Conservation (phyloP, 2,113 vertebrate genomes). For the Riparia riparia region DNA sequence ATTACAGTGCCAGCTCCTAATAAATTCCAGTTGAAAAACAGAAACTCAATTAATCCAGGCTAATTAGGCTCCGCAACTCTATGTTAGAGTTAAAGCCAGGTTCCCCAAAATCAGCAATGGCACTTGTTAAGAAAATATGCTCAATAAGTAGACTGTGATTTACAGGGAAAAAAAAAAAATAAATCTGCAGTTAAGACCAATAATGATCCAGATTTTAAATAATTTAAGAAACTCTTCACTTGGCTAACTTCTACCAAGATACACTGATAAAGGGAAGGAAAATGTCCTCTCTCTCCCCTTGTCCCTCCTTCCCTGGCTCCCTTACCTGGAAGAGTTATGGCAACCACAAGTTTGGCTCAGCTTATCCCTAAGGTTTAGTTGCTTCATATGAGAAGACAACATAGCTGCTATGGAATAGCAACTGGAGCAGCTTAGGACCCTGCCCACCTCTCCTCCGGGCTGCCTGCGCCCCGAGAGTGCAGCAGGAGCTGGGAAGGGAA, state of each 20-base stretch:
- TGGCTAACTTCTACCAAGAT: neutral
- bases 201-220: neutral
- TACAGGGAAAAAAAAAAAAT: neutral
- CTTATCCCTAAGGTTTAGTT: neutral
- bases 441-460: neutral
- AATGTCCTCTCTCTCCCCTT: neutral
- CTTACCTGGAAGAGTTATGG: neutral
- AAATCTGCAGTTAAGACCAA: neutral
- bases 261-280: neutral
- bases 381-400: neutral
- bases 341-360: neutral
- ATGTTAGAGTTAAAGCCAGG: neutral
- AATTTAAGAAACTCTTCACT: neutral
- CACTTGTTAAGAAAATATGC: neutral
- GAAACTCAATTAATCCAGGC: slow-evolving; percentile 17
- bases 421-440: neutral
- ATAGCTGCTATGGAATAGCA: neutral
- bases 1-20: neutral
- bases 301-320: neutral
- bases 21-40: slow-evolving; percentile 21
- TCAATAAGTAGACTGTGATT: neutral
- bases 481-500: neutral
- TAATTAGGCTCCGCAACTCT: slow-evolving; percentile 37
- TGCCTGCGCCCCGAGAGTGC: neutral
- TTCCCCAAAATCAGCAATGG: neutral